These are phyloP conservation scores for Proterorhinus semilunaris DNA, from an alignment of 2,113 vertebrate species.

Conservation along the genomic window DNA sequence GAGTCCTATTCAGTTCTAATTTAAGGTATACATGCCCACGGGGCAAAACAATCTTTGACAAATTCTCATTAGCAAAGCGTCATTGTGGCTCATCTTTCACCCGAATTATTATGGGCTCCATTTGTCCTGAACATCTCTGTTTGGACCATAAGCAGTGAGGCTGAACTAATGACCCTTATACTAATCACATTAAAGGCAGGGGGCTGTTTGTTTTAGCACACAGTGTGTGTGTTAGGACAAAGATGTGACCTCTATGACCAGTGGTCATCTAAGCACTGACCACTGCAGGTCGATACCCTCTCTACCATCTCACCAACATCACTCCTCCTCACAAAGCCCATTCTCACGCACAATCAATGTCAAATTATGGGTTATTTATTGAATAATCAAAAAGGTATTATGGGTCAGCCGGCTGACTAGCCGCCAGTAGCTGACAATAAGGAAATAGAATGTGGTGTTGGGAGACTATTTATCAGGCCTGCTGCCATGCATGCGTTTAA, in stretches of 20 bases:
- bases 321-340: conserved; percentile 59
- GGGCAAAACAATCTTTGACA: background rate
- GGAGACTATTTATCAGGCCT: conserved; percentile 76
- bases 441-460: conserved; percentile 42
- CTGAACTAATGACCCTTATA: conserved; percentile 71
- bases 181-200: conserved; percentile 73
- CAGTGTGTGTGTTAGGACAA: conserved; percentile 35
- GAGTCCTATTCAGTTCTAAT: conserved; percentile 6
- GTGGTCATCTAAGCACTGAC: conserved; percentile 75
- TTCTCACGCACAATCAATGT: conserved; percentile 82
- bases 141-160: conserved; percentile 71
- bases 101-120: conserved; percentile 70
- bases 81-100: conserved; percentile 35
- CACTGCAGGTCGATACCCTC: conserved; percentile 75
- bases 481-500: conserved; percentile 77
- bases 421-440: conserved; percentile 68
- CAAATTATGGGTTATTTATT: conserved; percentile 87
- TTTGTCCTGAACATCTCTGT: conserved; percentile 66
- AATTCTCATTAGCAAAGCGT: conserved; percentile 4
- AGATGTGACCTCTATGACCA: conserved; percentile 68
- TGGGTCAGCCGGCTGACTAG: conserved; percentile 55
- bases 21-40: conserved; percentile 9
- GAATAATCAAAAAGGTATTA: conserved; percentile 86
- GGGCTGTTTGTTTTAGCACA: conserved; percentile 30
- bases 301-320: conserved; percentile 43